Evolutionary conservation across 2,113 vertebrate species (phyloP), one percentile per base, ranked within the genome.

Genomic region (Zapus hudsonius): DNA sequence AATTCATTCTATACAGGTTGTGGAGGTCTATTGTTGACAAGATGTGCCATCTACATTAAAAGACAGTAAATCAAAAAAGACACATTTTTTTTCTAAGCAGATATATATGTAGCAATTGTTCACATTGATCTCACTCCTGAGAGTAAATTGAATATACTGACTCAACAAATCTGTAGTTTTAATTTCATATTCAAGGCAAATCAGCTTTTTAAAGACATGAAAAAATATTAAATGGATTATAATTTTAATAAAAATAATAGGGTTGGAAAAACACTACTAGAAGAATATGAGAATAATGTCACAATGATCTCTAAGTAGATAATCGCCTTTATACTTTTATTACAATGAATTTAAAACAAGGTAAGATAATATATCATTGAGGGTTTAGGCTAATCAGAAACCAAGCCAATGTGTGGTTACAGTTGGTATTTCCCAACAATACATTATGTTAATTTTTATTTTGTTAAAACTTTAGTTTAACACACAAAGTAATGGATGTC

Each of bases 141-240:
- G 27, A 76, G 15, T 61, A 90, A 83, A 90, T 78, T 94, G 55
- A 52, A 44, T 44, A 67, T 44, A 72, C 5, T 31, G 10, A 95
- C 11, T 5, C 29, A 57, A 73, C 1, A 40, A 0, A 57, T 61
- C 12, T 75, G 2, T 8, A 38, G 19, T n/a, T 80, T 2, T 25
- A 40, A 84, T 59, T 82, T 84, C 10, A 81, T 81, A 76, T 84
- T 72, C 79, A 76, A 78, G 11, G 0, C 22, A 78, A 61, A 15
- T 78, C n/a, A 69, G 19, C 4, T 55, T 75, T 90, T 89, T 79
- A 69, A 85, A 73, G 12, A 73, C 40, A 3, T 47, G 52, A 52
- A 3, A 52, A 87, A 76, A 87, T 82, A 64, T 7, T 69, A 47
- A 15, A 61, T 15, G 1, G 1, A 15, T 84, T 67, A 70, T 5